A percentile compares a stretch with the other conserved stretches of the same genome.
Conservation (phyloP, 2,113 vertebrate species). For the Ardeotis arabs region DNA sequence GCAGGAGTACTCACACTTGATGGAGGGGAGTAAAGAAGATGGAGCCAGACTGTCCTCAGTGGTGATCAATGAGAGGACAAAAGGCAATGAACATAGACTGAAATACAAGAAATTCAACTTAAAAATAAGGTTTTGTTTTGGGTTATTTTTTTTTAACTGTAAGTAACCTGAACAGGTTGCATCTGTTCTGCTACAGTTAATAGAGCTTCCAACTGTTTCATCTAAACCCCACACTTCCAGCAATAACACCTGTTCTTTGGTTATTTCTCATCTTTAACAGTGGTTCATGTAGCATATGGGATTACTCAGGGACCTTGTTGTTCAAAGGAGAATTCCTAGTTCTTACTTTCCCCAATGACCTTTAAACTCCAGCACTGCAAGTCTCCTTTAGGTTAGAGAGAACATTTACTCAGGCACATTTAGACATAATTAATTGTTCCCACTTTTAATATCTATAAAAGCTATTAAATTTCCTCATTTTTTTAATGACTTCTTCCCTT, state of each 20-base stretch:
- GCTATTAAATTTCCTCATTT: conserved; percentile 3
- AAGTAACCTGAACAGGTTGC: not conserved
- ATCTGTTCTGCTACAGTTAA: conserved; percentile 1
- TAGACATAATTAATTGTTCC: conserved; percentile 34
- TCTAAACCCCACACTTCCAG: not conserved
- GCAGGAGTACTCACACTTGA: not conserved
- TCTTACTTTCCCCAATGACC: conserved; percentile 28
- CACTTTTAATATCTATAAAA: conserved; percentile 23
- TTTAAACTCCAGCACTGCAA: not conserved
- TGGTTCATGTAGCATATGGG: conserved; percentile 7
- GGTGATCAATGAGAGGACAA: not conserved
- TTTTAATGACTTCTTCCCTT: not conserved
- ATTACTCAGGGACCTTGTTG: conserved; percentile 6
- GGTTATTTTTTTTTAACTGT: too few relatives aligned
- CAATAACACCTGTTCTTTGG: conserved; percentile 21
- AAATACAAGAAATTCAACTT: not conserved
- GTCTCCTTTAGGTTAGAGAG: not conserved
- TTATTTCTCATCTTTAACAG: conserved; percentile 41
- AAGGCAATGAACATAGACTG: not conserved
- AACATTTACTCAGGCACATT: not conserved
- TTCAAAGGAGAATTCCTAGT: conserved; percentile 21
- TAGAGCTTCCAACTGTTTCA: conserved; percentile 20
- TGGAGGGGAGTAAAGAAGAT: not conserved
- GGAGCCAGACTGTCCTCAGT: not conserved
- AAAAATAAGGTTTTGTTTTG: not conserved